Conservation (phyloP, 2,888 invertebrate genomes). For the Xestia xanthographa region DNA sequence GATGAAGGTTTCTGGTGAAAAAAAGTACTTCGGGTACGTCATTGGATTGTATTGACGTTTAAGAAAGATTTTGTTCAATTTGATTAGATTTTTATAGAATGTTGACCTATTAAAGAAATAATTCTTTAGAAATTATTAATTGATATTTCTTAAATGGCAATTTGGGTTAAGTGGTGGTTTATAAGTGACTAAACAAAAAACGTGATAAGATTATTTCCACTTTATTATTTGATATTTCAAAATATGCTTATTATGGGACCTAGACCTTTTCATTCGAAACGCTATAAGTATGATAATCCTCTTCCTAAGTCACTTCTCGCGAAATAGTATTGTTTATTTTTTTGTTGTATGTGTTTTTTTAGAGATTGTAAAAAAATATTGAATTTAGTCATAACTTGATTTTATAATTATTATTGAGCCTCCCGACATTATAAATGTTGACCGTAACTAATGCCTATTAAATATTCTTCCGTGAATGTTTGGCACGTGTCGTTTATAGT, state of each 20-base stretch:
- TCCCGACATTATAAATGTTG: background rate
- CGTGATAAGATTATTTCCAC: background rate
- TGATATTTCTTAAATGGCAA: background rate
- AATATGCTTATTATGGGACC: slow-evolving; percentile 16
- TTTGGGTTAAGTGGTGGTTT: background rate
- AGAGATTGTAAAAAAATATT: background rate
- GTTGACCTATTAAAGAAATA: background rate
- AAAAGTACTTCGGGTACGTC: background rate
- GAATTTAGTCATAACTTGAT: background rate
- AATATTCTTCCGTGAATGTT: background rate
- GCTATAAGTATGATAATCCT: slow-evolving; percentile 15
- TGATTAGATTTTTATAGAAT: background rate
- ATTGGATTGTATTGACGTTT: background rate
- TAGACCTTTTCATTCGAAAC: slow-evolving; percentile 47
- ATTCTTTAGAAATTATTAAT: background rate
- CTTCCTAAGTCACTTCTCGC: slow-evolving; percentile 20
- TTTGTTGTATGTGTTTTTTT: background rate
- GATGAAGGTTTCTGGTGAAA: background rate
- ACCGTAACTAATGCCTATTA: slow-evolving; percentile 2
- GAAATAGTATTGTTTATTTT: slow-evolving; percentile 15
- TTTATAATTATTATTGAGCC: background rate
- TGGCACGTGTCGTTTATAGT: background rate
- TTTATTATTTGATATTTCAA: slow-evolving; percentile 15
- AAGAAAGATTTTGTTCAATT: background rate
- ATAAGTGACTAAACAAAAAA: background rate